Evolutionary conservation across 2,113 vertebrate genomes (phyloP).

Genomic region (Eretmochelys imbricata): DNA sequence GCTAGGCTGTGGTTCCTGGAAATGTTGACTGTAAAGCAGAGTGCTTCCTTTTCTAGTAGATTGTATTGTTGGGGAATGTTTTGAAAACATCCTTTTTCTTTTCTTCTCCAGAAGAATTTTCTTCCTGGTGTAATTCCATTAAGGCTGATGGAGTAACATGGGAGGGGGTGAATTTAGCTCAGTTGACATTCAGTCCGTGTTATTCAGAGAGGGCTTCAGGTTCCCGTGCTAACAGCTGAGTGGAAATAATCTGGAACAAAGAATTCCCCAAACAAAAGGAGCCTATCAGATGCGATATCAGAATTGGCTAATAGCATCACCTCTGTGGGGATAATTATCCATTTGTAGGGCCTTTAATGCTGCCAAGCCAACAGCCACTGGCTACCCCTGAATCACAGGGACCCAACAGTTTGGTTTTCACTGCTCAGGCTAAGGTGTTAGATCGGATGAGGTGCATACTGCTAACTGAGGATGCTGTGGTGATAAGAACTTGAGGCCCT

Average conservation of each 20-base stretch:
- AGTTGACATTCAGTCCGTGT: not conserved
- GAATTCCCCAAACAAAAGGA: not conserved
- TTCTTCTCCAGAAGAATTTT: not conserved
- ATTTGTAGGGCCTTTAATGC: rapidly evolving
- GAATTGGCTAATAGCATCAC: not conserved
- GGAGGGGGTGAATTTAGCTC: not conserved
- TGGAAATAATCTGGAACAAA: not conserved
- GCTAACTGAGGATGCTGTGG: not conserved
- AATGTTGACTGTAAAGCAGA: not conserved
- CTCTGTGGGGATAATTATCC: not conserved
- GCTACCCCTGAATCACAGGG: not conserved
- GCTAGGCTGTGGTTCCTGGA: not conserved
- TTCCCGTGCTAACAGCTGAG: not conserved
- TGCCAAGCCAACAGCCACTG: not conserved
- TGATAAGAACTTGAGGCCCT: not conserved
- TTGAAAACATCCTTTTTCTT: not conserved
- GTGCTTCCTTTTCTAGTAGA: not conserved
- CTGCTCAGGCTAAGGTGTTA: not conserved
- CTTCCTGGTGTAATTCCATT: not conserved
- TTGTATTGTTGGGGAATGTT: not conserved
- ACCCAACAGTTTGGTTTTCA: not conserved
- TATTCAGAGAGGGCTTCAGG: not conserved
- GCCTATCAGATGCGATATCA: not conserved
- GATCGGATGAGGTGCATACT: not conserved
- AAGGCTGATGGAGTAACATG: not conserved